Evolutionary conservation across 1,140 invertebrate species (phyloP).

Genomic region (Trichomalopsis sarcophagae): DNA sequence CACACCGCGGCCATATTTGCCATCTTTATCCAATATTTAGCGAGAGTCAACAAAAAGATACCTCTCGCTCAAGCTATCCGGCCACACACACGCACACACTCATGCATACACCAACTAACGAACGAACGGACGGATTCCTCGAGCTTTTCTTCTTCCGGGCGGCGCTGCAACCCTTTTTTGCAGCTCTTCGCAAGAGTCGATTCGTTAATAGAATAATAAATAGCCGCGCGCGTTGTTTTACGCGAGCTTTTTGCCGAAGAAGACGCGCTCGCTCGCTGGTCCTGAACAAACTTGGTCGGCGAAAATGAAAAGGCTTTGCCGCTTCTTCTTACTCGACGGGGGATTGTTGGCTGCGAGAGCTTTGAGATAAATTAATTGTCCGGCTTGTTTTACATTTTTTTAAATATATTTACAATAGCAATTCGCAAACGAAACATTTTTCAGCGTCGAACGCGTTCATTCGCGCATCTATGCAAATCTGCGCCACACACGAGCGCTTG

Average conservation of each 20-base stretch:
- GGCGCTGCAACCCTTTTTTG: conserved; percentile 49
- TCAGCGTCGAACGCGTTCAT: too few relatives aligned
- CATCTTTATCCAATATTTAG: conserved; percentile 71
- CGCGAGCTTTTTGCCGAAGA: conserved; percentile 56
- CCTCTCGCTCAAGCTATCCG: conserved; percentile 58
- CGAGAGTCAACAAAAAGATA: conserved; percentile 67
- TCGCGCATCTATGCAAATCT: too few relatives aligned
- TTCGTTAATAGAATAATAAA: conserved; percentile 73
- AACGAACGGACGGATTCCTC: conserved; percentile 49
- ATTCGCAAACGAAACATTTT: not conserved
- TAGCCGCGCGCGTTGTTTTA: conserved; percentile 53
- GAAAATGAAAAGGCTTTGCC: conserved; percentile 57
- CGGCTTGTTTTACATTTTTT: not conserved
- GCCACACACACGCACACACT: conserved; percentile 34
- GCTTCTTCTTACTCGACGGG: not conserved
- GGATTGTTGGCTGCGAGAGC: not conserved
- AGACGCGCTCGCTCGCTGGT: conserved; percentile 39
- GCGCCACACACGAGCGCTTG: too few relatives aligned
- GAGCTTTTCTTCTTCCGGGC: conserved; percentile 37
- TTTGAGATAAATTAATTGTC: conserved; percentile 29
- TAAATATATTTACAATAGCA: too few relatives aligned
- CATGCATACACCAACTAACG: not conserved
- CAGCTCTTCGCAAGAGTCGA: conserved; percentile 43
- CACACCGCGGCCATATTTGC: conserved; percentile 64
- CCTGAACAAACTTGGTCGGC: conserved; percentile 61